Evolutionary conservation across 1,140 invertebrate genomes (phyloP).

Genomic region (Formica exsecta): DNA sequence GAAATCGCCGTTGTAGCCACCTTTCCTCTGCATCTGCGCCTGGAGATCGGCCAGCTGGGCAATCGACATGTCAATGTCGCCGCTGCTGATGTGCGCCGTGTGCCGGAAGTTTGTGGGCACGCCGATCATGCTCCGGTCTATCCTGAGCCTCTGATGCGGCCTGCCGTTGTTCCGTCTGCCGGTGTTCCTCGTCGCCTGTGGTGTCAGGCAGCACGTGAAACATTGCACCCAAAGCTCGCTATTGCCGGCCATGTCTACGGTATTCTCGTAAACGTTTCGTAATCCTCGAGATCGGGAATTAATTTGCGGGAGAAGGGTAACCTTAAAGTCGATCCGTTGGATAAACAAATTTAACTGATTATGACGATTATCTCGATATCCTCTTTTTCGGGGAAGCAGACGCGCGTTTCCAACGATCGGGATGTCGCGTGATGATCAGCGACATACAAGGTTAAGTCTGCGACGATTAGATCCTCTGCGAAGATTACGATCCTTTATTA

Average conservation of each 20-base stretch:
- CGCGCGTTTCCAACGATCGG: too few relatives aligned
- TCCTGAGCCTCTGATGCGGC: constrained; percentile 89
- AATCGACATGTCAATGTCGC: constrained; percentile 92
- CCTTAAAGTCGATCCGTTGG: too few relatives aligned
- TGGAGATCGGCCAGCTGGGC: constrained; percentile 92
- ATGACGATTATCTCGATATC: too few relatives aligned
- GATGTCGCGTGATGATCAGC: too few relatives aligned
- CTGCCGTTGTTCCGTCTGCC: constrained; percentile 88
- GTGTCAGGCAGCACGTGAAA: constrained; percentile 94
- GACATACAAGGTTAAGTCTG: constrained; percentile 1
- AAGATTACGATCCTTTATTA: neutral
- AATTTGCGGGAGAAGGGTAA: too few relatives aligned
- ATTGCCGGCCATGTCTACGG: constrained; percentile 88
- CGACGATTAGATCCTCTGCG: neutral
- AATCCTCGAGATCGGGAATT: neutral
- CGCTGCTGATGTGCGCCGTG: constrained; percentile 96
- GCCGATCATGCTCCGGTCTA: constrained; percentile 97
- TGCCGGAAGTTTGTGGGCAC: constrained; percentile 96
- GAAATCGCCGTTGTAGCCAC: constrained; percentile 92
- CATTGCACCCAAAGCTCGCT: constrained; percentile 94
- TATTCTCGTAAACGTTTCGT: neutral
- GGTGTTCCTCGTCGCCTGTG: constrained; percentile 88
- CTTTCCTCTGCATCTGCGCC: constrained; percentile 95
- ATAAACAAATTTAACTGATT: too few relatives aligned
- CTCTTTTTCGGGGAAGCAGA: too few relatives aligned